phyloP scores from a whole-genome alignment of 2,888 invertebrate genomes.

The Nowickia ferox region DNA sequence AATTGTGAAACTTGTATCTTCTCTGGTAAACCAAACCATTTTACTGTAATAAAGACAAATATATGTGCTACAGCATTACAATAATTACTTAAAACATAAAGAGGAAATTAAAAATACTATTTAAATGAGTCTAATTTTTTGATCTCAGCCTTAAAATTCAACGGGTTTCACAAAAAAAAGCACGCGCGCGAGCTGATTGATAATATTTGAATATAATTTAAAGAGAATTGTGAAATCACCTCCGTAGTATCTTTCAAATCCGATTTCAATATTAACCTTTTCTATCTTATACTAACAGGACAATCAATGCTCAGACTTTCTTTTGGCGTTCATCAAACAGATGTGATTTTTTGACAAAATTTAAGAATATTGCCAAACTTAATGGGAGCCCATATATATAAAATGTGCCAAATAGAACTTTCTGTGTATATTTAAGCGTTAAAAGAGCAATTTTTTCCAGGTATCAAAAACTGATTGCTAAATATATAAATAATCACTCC shows the following conservation, averaged over 20 bases:
- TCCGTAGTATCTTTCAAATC: background rate
- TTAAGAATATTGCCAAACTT: background rate
- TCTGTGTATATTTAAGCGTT: background rate
- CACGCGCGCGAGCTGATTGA: background rate
- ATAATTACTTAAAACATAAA: background rate
- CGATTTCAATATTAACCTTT: background rate
- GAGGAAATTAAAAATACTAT: background rate
- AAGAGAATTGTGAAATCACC: background rate
- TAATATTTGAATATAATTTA: background rate
- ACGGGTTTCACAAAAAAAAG: too few species aligned
- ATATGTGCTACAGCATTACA: background rate
- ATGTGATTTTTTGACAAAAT: background rate
- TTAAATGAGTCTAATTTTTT: background rate
- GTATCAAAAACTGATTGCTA: too few species aligned
- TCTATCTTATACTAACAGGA: background rate
- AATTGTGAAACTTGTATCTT: background rate
- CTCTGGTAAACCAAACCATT: background rate
- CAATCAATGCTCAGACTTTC: background rate
- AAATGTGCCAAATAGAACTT: background rate
- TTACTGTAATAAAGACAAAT: background rate
- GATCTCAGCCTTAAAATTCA: background rate
- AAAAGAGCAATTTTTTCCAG: background rate
- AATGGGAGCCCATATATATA: background rate
- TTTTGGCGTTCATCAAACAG: too few species aligned
- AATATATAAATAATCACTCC: too few species aligned